Base-by-base conservation (phyloP, 2,888 invertebrate species). In the Hyppa rectilinea region DNA sequence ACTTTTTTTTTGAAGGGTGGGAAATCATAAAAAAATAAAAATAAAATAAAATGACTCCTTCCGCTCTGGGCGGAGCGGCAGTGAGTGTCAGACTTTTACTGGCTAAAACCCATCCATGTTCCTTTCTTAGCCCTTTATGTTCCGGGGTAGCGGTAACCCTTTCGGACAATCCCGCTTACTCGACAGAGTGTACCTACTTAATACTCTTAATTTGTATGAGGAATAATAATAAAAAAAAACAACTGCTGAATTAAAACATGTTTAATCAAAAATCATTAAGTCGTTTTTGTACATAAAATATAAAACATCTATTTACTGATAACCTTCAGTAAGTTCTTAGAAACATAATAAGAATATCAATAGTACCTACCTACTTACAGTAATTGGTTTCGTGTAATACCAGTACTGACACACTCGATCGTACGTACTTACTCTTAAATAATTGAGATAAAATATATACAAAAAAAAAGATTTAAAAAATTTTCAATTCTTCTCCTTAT, bases 371-470 rank as follows among this genome's bases (percentile, higher is more conserved):
- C 4, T 12, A 1, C 31, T 17, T 12, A 63, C n/a, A 31, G 10
- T 26, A 45, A 64, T 34, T 64, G 9, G 9, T 45, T 26, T 34
- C 14, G 7, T 26, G n/a, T n/a, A n/a, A 65, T 64, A 64, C 60
- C 17, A 59, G 38, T 36, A 23, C 6, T n/a, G 31, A 14, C 4
- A n/a, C 10, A 59, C 10, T 17, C 23, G 23, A 62, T 36, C 58
- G 17, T 60, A 47, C 5, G 5, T 60, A 23, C 7, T n/a, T 29
- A 20, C n/a, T n/a, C 4, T 26, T n/a, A n/a, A n/a, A n/a, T n/a
- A 7, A 26, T 26, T 38, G 36, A 36, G n/a, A n/a, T n/a, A 31
- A 47, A 23, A 47, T 47, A 49, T 26, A 14, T 14, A 31, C 12
- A 31, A n/a, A n/a, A n/a, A n/a, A n/a, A n/a, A n/a, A n/a, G n/a